phyloP scores from a whole-genome alignment of 2,797 vertebrate species.

The Typhlichthys eigenmanni region DNA sequence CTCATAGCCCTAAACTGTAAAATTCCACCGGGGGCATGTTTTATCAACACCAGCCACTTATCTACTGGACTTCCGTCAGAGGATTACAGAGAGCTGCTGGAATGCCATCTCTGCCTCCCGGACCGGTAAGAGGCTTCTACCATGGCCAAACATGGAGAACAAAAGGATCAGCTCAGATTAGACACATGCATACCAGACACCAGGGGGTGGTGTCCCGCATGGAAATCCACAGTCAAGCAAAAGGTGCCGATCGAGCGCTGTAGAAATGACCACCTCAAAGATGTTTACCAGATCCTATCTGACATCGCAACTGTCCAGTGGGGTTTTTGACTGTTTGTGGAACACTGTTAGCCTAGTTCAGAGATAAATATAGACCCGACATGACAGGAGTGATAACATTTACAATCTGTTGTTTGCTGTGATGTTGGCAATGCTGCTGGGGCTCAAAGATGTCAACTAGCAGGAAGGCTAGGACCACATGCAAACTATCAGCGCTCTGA shows the following conservation, averaged over 20 bases:
- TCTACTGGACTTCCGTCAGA: conserved; percentile 77
- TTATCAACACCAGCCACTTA: conserved; percentile 76
- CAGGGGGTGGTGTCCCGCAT: conserved; percentile 73
- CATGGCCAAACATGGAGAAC: conserved; percentile 75
- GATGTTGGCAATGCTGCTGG: conserved; percentile 64
- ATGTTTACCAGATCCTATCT: conserved; percentile 48
- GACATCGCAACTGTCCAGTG: conserved; percentile 23
- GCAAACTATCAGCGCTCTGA: conserved; percentile 40
- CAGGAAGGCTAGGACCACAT: conserved; percentile 47
- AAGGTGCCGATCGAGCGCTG: conserved; percentile 25
- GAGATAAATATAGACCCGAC: conserved; percentile 70
- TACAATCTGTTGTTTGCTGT: conserved; percentile 72
- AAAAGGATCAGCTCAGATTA: conserved; percentile 76
- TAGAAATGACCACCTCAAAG: conserved; percentile 36
- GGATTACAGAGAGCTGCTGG: conserved; percentile 77
- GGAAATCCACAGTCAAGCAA: conserved; percentile 37
- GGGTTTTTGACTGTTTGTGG: conserved; percentile 38
- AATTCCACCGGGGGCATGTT: conserved; percentile 72
- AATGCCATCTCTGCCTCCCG: conserved; percentile 74
- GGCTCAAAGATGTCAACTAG: conserved; percentile 70
- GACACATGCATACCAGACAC: conserved; percentile 79
- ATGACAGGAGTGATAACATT: conserved; percentile 70
- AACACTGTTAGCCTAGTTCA: conserved; percentile 47
- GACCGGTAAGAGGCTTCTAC: conserved; percentile 63
- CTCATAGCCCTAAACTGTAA: conserved; percentile 64